Conservation (phyloP, 2,113 vertebrate genomes). For the Poeciliopsis turrubarensis region DNA sequence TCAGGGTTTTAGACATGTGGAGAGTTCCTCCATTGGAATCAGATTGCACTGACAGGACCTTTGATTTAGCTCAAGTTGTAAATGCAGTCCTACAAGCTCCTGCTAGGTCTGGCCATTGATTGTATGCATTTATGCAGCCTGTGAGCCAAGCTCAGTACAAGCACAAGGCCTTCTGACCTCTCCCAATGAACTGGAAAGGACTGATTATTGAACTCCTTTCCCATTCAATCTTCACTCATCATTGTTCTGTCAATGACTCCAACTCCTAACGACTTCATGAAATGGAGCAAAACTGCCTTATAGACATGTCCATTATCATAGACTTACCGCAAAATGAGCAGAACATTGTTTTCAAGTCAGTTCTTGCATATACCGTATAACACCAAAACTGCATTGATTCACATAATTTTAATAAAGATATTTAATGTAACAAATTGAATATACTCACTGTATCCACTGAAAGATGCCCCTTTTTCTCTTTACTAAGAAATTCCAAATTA, state of each 20-base stretch:
- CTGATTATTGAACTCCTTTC: slow-evolving; percentile 68
- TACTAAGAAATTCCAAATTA: slow-evolving; percentile 25
- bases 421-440: slow-evolving; percentile 16
- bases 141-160: slow-evolving; percentile 46
- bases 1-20: slow-evolving; percentile 36
- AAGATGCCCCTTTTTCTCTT: slow-evolving; percentile 23
- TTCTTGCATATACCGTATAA: background rate
- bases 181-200: slow-evolving; percentile 36
- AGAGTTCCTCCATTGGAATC: slow-evolving; percentile 49
- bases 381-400: background rate
- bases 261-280: slow-evolving; percentile 52
- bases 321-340: background rate
- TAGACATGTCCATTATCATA: slow-evolving; percentile 42
- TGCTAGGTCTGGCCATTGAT: slow-evolving; percentile 63
- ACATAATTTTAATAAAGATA: background rate
- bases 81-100: slow-evolving; percentile 49
- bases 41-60: slow-evolving; percentile 59
- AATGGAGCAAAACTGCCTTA: slow-evolving; percentile 27
- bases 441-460: slow-evolving; percentile 16
- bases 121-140: slow-evolving; percentile 53
- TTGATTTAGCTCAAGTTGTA: slow-evolving; percentile 70
- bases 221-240: slow-evolving; percentile 66
- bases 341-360: background rate
- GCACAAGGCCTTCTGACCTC: slow-evolving; percentile 54
- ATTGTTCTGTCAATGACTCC: slow-evolving; percentile 69